These are phyloP conservation scores for Semicossyphus pulcher DNA, from an alignment of 2,113 vertebrate genomes.

Conservation along the genomic window DNA sequence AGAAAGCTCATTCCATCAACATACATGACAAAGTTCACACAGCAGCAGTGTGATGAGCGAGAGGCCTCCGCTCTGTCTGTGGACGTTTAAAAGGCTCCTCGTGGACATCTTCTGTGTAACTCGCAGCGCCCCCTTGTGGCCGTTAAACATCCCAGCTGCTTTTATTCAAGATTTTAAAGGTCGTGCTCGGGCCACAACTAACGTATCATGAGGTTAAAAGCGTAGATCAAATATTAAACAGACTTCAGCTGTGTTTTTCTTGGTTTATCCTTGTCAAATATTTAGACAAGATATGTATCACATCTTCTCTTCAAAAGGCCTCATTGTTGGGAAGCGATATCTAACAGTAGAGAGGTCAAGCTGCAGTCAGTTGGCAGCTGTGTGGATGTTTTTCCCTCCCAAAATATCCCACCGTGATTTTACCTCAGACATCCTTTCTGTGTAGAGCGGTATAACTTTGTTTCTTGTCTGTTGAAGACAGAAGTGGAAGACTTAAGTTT, in stretches of 20 bases:
- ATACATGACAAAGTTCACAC: conserved; percentile 4
- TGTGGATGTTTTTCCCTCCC: not conserved
- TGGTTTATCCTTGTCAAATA: conserved; percentile 1
- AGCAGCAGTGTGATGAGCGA: conserved; percentile 35
- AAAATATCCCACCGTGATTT: not conserved
- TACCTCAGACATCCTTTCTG: not conserved
- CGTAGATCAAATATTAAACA: not conserved
- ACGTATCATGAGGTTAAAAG: not conserved
- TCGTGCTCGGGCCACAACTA: not conserved
- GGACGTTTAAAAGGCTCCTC: conserved; percentile 69
- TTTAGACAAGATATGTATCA: not conserved
- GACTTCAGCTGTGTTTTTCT: not conserved
- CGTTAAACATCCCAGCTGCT: not conserved
- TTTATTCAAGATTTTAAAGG: not conserved
- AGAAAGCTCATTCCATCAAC: conserved; percentile 32
- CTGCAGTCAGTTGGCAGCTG: conserved; percentile 5
- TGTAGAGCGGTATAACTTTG: no score
- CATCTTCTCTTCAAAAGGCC: not conserved
- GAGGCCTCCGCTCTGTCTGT: conserved; percentile 71
- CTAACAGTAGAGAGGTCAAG: not conserved
- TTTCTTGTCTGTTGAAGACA: no score
- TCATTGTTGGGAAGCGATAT: not conserved
- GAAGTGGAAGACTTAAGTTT: no score
- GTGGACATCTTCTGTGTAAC: not conserved
- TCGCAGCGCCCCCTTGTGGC: conserved; percentile 10